Conservation (phyloP, 2,113 vertebrate genomes). For the Grammomys dolichurus region DNA sequence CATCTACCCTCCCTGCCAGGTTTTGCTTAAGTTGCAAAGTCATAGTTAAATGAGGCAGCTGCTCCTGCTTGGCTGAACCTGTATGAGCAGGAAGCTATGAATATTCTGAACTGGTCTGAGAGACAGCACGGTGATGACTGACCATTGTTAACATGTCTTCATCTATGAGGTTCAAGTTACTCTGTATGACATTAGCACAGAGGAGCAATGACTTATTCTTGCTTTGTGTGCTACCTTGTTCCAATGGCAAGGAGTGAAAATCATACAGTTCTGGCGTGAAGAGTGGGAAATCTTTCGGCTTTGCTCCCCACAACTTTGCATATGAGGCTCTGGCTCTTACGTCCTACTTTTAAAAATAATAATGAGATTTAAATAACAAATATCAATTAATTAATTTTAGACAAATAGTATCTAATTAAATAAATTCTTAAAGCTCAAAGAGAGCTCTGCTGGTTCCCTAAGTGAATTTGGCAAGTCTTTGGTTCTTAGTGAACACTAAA, state of each 20-base stretch:
- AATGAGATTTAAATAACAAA: not conserved
- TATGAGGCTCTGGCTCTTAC: not conserved
- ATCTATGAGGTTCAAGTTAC: slow-evolving; percentile 75
- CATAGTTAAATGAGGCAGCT: slow-evolving; percentile 63
- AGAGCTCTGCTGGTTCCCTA: not conserved
- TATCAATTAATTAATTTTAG: not conserved
- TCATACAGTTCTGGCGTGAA: not conserved
- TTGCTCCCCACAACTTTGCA: not conserved
- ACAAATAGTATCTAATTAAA: not conserved
- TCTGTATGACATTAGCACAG: slow-evolving; percentile 69
- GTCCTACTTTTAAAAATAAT: not conserved
- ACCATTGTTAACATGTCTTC: slow-evolving; percentile 63
- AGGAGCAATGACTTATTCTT: slow-evolving; percentile 68
- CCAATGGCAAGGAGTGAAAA: slow-evolving; percentile 31
- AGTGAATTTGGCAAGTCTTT: not conserved
- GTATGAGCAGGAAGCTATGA: slow-evolving; percentile 62
- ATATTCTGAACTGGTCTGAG: slow-evolving; percentile 70
- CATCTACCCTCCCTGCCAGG: not conserved
- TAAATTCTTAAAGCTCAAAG: not conserved
- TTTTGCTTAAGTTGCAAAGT: slow-evolving; percentile 76
- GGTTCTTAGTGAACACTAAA: not conserved
- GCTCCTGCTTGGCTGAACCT: slow-evolving; percentile 77
- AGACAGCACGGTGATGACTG: slow-evolving; percentile 64
- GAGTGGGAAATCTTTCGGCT: not conserved
- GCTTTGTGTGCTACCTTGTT: slow-evolving; percentile 62